Evolutionary conservation across 2,888 invertebrate species (phyloP).

Genomic region (Heliconius aoede): DNA sequence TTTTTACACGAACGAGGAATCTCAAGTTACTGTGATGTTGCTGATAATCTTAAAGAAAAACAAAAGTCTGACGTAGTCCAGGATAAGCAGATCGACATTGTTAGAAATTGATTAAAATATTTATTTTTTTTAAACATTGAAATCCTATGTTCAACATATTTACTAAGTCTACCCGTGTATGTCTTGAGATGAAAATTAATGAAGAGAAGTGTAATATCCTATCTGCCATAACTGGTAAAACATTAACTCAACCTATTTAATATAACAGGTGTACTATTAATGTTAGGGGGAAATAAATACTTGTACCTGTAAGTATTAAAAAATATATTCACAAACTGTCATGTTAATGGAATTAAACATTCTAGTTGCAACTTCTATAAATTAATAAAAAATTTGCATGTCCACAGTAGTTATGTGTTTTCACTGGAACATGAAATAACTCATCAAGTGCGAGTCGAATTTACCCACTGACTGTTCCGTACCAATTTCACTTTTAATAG

Average conservation of each 20-base stretch:
- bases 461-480: too few species aligned
- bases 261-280: neutral
- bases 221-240: neutral
- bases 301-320: neutral
- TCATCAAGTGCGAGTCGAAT: too few species aligned
- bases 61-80: neutral
- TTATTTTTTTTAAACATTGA: neutral
- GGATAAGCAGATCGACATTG: neutral
- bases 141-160: too few species aligned
- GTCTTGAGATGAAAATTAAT: neutral
- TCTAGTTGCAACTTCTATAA: slow-evolving; percentile 25
- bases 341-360: slow-evolving; percentile 34
- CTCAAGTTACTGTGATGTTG: slow-evolving; percentile 40
- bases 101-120: neutral
- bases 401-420: neutral
- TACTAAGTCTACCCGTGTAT: too few species aligned
- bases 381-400: slow-evolving; percentile 45
- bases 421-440: too few species aligned
- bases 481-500: too few species aligned
- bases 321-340: slow-evolving; percentile 21
- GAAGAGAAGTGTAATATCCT: neutral
- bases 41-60: neutral
- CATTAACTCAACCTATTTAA: neutral
- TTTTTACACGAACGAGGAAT: slow-evolving; percentile 56
- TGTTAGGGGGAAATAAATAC: neutral